Base-by-base conservation (phyloP, 2,113 vertebrate genomes). In the Catharus minimus region DNA sequence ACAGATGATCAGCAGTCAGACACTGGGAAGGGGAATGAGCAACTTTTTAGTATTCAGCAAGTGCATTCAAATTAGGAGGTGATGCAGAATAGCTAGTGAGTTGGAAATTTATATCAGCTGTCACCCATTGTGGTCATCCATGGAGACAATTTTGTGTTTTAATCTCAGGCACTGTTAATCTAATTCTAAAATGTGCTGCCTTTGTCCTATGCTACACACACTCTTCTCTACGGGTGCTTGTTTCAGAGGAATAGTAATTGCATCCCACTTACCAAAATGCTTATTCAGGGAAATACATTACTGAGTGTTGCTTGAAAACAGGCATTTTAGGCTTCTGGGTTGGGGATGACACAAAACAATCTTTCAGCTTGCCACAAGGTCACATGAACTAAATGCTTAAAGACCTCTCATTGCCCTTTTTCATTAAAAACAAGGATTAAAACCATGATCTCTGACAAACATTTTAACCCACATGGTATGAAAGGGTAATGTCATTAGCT, bases 181-280 rank as follows among this genome's bases (percentile, higher is more conserved):
- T 66, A 7, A 89, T 88, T 85, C 74, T 55, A 38, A 92, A 80
- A 80, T 58, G 8, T 21, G 30, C 56, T 17, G 1, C 20, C 27
- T 89, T 75, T 76, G 43, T 69, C 38, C 60, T 55, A 10, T 20
- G 14, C 33, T 85, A 55, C 82, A 30, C 28, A 87, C n/a, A 58
- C 4, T 80, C 39, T 61, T 74, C 61, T 84, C 3, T 67, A 8
- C 3, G 11, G 12, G 27, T 13, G 19, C 15, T 90, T 86, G 43
- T 83, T 93, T 93, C 82, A 64, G 56, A 47, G 90, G 90, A 96
- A 85, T 93, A 72, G 58, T 88, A 95, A 93, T 80, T 94, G 20
- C n/a, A 66, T 58, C 72, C 64, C 76, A 67, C 92, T 81, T 90
- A 61, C 72, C 33, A 92, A 82, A 95, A 94, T 89, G 84, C 36